Evolutionary conservation across 1,140 invertebrate genomes (phyloP), one percentile per base, ranked within the genome.

Genomic region (Drosophila hydei): DNA sequence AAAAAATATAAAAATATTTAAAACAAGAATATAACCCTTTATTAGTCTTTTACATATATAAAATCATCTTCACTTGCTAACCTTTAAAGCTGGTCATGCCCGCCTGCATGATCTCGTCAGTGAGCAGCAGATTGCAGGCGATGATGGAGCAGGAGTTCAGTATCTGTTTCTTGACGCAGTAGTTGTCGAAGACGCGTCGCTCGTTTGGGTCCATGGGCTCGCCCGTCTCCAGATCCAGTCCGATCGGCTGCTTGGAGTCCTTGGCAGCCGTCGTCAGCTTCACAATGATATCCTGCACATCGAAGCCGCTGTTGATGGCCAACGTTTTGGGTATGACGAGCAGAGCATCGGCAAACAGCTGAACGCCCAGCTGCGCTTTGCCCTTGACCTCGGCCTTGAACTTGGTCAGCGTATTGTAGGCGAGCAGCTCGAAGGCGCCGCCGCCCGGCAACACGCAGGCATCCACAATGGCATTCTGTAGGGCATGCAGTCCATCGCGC

Each of bases 31-130:
- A 8, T 12, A 8, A 27, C 8, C 14, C 18, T 47, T 47, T 47
- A 47, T 47, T 47, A 5, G 3, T 51, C 11, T 4, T n/a, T n/a
- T n/a, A n/a, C n/a, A n/a, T n/a, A n/a, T 8, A 12, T 19, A 8
- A 18, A 8, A 27, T 42, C n/a, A n/a, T n/a, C n/a, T n/a, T n/a
- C 9, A 4, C 16, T 36, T 12, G 14, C 23, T 40, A 19, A 19
- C 43, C 11, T 27, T 48, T 70, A 0, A 70, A 36, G 23, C 43
- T 70, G 4, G 97, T 98, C 94, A 99, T 95, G 73, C 99, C 99
- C 83, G 99, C 99, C 92, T 98, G 94, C 97, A 99, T 99, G 47
- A 99, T 99, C 94, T 99, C 99, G 93, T 99, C 99, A 1, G 99
- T 98, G 19, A 99, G 94, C 14, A 99, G 93, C 3, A 99, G 94